Percentiles rank a stretch among this genome's conserved stretches.
Conservation (phyloP, 2,888 invertebrate genomes). For the Mythimna vitellina region DNA sequence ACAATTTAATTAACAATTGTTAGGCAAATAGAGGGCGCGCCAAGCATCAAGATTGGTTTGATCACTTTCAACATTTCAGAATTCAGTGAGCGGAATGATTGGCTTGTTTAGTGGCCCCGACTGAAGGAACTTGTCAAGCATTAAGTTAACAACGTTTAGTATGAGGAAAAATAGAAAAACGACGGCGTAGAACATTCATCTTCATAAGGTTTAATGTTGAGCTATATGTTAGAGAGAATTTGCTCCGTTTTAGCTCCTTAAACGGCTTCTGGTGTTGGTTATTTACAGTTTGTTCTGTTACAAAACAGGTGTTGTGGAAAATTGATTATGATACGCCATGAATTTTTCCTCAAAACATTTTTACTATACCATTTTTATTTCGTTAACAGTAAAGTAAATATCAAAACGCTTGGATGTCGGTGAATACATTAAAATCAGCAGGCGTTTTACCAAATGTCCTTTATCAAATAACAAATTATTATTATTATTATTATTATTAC, state of each 20-base stretch:
- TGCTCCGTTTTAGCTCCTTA: conserved; percentile 29
- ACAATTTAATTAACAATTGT: conserved; percentile 61
- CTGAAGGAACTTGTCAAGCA: conserved; percentile 36
- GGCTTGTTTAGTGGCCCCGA: conserved; percentile 37
- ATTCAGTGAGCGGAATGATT: conserved; percentile 36
- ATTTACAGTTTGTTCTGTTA: conserved; percentile 19
- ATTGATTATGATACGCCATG: not conserved
- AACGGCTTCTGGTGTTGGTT: conserved; percentile 11
- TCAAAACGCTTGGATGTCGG: not conserved
- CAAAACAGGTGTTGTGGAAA: not conserved
- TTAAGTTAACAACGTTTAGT: conserved; percentile 48
- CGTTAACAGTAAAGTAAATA: not conserved
- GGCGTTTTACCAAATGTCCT: not conserved
- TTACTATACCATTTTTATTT: not conserved
- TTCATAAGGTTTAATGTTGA: conserved; percentile 51
- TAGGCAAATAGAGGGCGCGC: conserved; percentile 50
- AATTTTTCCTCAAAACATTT: not conserved
- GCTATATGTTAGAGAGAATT: conserved; percentile 31
- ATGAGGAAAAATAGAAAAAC: conserved; percentile 50
- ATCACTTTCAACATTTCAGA: conserved; percentile 37
- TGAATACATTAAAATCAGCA: not conserved
- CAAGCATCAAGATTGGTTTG: conserved; percentile 42
- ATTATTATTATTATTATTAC: not conserved
- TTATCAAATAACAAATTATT: not conserved
- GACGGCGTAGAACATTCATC: conserved; percentile 36